Conservation (phyloP, 1,140 invertebrate genomes). For the Magallana ariakensis region DNA sequence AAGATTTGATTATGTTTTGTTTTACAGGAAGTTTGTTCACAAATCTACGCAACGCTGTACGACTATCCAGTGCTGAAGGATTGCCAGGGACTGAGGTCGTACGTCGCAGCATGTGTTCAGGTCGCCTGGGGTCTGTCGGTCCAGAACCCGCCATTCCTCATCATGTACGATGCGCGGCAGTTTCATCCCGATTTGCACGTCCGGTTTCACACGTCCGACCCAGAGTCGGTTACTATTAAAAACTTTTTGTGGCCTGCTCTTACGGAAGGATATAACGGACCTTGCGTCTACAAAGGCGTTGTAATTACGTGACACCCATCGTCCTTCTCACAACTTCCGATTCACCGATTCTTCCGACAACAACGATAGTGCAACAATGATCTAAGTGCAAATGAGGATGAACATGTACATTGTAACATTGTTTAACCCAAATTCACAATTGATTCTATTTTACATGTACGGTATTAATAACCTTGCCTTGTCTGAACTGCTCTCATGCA, state of each 20-base stretch:
- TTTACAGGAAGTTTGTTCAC: slow-evolving; percentile 84
- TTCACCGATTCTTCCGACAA: neutral
- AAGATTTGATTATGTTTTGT: neutral
- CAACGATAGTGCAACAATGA: neutral
- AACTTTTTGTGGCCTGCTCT: slow-evolving; percentile 88
- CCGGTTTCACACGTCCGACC: slow-evolving; percentile 84
- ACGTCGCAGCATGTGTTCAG: slow-evolving; percentile 84
- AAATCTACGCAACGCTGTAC: slow-evolving; percentile 86
- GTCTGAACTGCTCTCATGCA: too few species aligned
- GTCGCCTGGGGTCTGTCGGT: slow-evolving; percentile 83
- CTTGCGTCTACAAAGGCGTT: slow-evolving; percentile 87
- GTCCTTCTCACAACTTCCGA: neutral
- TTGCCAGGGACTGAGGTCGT: slow-evolving; percentile 84
- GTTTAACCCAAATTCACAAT: too few species aligned
- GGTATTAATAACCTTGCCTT: too few species aligned
- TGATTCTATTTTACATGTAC: too few species aligned
- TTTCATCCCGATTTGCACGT: slow-evolving; percentile 84
- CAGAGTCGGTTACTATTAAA: slow-evolving; percentile 82
- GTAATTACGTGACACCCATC: slow-evolving; percentile 83
- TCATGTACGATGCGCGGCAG: slow-evolving; percentile 83
- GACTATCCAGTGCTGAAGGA: slow-evolving; percentile 87
- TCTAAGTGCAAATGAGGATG: neutral
- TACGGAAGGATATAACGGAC: slow-evolving; percentile 83
- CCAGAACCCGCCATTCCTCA: slow-evolving; percentile 81
- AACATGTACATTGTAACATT: too few species aligned